Base-by-base conservation (phyloP, 2,113 vertebrate genomes). In the Platycercus adscitus region DNA sequence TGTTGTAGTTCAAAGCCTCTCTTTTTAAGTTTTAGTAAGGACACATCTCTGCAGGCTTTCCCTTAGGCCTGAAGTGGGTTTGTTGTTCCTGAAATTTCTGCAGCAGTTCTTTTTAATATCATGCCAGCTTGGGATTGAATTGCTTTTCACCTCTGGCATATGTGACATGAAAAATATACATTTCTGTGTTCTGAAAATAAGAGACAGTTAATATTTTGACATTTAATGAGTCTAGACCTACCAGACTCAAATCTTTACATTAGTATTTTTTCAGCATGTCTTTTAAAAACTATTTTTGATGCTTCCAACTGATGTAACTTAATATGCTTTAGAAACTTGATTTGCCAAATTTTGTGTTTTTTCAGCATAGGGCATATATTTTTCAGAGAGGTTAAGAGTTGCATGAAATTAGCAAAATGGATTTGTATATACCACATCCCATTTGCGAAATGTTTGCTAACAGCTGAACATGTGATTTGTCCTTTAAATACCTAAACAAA, bases 151-250 rank as follows among this genome's bases (percentile, higher is more conserved):
- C 84, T 92, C 96, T 95, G 89, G 96, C 88, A 89, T 94, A 78
- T 80, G 47, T 90, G 82, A 95, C 86, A 97, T 91, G 91, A 97
- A 97, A 96, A 96, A 97, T 96, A 96, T 88, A 97, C 94, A 96
- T 89, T 89, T 92, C 85, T 94, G 52, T 91, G 60, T 88, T 93
- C 91, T 93, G 80, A 93, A 91, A 95, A 92, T 89, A 95, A 88
- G 81, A 94, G 69, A 72, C 88, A 94, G 80, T 95, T 93, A 83
- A 49, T 90, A 85, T 95, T 97, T 95, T 95, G 92, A 92, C 77
- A 92, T 94, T 90, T 85, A 88, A 92, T 95, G 92, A 91, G 86
- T 81, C 58, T 92, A 96, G 89, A 92, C 81, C 12, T 87, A 92
- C 77, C 58, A 91, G 84, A 63, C 56, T 81, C 33, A 86, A 44